Percentiles rank a stretch among this genome's conserved stretches.
These are phyloP conservation scores for Nymphalis io DNA, from an alignment of 1,140 invertebrate species.

Conservation along the genomic window DNA sequence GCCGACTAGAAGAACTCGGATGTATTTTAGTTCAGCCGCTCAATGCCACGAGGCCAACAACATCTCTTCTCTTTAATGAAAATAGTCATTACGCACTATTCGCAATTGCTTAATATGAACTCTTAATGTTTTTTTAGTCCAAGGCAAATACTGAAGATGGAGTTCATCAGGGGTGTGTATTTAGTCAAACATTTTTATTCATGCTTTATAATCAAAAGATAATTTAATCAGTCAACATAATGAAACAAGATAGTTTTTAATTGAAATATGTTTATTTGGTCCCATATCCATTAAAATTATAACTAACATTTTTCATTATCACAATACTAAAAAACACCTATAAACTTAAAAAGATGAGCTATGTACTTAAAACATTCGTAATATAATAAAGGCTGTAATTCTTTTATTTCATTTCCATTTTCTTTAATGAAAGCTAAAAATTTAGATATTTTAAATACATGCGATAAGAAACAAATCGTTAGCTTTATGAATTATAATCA, in stretches of 20 bases:
- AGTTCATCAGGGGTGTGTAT: not conserved
- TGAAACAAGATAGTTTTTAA: slow-evolving; percentile 17
- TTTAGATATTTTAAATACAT: not conserved
- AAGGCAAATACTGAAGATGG: slow-evolving; percentile 36
- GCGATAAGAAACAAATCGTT: not conserved
- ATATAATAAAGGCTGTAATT: not conserved
- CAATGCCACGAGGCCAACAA: slow-evolving; percentile 75
- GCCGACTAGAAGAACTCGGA: slow-evolving; percentile 23
- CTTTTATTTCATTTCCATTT: too few species aligned
- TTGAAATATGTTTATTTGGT: slow-evolving; percentile 67
- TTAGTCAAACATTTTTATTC: not conserved
- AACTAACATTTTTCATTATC: slow-evolving; percentile 53
- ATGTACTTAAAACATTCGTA: not conserved
- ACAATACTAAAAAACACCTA: slow-evolving; percentile 52
- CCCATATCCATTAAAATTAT: slow-evolving; percentile 50
- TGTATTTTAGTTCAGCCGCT: slow-evolving; percentile 58
- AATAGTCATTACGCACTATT: slow-evolving; percentile 59
- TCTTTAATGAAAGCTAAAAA: not conserved
- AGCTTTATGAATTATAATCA: slow-evolving; percentile 12
- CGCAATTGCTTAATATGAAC: slow-evolving; percentile 36
- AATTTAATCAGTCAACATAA: not conserved
- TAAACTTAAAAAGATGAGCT: slow-evolving; percentile 9
- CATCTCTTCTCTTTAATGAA: slow-evolving; percentile 62
- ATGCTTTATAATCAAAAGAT: not conserved
- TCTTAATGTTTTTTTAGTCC: slow-evolving; percentile 39